These are phyloP conservation scores for Plebejus anna DNA, from an alignment of 2,888 invertebrate genomes.

Conservation along the genomic window DNA sequence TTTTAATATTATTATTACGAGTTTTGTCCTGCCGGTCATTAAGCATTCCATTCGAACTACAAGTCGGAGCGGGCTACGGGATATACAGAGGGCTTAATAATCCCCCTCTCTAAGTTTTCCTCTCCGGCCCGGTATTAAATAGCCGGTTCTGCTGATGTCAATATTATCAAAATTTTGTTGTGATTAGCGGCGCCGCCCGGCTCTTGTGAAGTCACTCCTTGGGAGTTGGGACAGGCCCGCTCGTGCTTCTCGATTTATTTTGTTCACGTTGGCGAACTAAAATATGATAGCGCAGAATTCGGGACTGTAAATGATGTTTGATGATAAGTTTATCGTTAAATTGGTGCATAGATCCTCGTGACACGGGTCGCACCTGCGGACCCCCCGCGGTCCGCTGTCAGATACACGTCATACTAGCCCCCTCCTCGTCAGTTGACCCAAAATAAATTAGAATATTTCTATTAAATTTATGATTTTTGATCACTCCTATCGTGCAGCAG, in stretches of 20 bases:
- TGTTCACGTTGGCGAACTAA: background rate
- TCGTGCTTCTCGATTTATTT: background rate
- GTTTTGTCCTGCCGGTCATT: too few relatives aligned
- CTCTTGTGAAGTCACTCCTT: background rate
- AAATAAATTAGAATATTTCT: constrained; percentile 19
- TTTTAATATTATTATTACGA: too few relatives aligned
- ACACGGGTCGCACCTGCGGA: background rate
- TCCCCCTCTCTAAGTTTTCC: background rate
- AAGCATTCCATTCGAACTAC: background rate
- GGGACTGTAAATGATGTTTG: background rate
- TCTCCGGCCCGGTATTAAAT: background rate
- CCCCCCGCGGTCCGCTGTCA: background rate
- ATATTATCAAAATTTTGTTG: background rate
- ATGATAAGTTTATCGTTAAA: background rate
- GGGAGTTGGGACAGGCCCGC: too few relatives aligned
- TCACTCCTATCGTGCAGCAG: background rate
- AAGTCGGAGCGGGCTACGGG: background rate
- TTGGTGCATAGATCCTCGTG: background rate
- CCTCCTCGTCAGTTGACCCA: background rate
- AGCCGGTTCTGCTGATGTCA: background rate
- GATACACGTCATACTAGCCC: background rate
- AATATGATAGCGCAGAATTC: background rate
- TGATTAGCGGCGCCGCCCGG: background rate
- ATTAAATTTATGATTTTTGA: background rate
- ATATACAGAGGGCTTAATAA: too few relatives aligned